Percentiles rank a stretch among this genome's conserved stretches.
Conservation (phyloP, 2,113 vertebrate genomes). For the Sapajus apella region DNA sequence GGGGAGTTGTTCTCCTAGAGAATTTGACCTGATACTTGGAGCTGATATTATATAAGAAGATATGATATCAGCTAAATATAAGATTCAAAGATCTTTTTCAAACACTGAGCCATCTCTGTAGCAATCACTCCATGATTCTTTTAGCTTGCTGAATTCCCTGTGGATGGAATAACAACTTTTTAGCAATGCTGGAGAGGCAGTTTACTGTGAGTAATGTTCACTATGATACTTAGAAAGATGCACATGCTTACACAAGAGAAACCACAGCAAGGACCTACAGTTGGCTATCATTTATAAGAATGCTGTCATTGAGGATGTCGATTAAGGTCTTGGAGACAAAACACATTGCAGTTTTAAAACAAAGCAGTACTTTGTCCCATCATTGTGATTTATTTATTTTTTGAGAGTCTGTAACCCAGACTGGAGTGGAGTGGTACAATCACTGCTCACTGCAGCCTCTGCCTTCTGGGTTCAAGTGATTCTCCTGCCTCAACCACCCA, state of each 20-base stretch:
- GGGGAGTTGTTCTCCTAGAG: conserved; percentile 84
- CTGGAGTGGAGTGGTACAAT: too few species aligned
- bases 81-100: conserved; percentile 91
- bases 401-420: too few species aligned
- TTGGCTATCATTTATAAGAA: not conserved
- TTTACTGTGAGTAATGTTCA: conserved; percentile 89
- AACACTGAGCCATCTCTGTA: conserved; percentile 91
- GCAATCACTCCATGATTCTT: conserved; percentile 85
- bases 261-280: conserved; percentile 83
- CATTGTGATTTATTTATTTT: not conserved
- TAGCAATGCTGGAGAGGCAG: conserved; percentile 86
- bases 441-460: too few species aligned
- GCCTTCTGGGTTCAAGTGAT: too few species aligned
- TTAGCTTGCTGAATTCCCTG: conserved; percentile 95
- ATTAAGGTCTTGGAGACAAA: not conserved
- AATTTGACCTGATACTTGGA: conserved; percentile 92
- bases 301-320: not conserved
- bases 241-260: conserved; percentile 88
- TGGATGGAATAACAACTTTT: conserved; percentile 90
- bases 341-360: not conserved
- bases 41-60: conserved; percentile 97
- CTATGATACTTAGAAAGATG: conserved; percentile 90
- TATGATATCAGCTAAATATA: not conserved
- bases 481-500: too few species aligned
- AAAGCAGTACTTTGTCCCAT: not conserved